Percentiles rank a stretch among this genome's conserved stretches.
Evolutionary conservation across 2,888 invertebrate genomes (phyloP).

Genomic region (Julus scanicus): DNA sequence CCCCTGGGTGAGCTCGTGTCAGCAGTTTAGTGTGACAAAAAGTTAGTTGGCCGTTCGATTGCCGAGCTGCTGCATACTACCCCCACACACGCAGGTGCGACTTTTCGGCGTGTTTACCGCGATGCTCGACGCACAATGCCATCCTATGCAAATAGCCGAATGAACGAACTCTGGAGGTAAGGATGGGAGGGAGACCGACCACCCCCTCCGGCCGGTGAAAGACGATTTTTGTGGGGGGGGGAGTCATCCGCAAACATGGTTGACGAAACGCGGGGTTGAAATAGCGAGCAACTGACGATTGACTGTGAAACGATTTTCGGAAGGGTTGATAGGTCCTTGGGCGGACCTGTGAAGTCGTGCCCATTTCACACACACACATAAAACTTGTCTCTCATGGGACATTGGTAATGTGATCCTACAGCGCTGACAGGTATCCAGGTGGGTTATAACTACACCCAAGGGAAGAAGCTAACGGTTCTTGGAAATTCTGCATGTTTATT

Average conservation of each 20-base stretch:
- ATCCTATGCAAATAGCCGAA: not conserved
- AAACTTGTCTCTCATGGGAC: no score
- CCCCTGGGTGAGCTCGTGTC: conserved; percentile 14
- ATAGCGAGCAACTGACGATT: conserved; percentile 7
- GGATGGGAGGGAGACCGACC: not conserved
- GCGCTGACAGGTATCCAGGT: no score
- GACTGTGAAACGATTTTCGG: not conserved
- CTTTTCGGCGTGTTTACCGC: not conserved
- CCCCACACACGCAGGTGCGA: not conserved
- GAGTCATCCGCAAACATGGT: not conserved
- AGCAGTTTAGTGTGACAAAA: conserved; percentile 33
- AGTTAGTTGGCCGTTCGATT: not conserved
- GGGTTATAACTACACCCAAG: no score
- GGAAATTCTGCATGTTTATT: no score
- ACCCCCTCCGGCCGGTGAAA: not conserved
- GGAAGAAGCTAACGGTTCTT: no score
- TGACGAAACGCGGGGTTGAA: not conserved
- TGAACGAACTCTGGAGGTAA: conserved; percentile 22
- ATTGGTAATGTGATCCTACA: no score
- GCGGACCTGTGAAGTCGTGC: no score
- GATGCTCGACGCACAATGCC: conserved; percentile 3
- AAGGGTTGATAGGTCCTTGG: not conserved
- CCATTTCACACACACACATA: no score
- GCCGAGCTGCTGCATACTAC: not conserved
- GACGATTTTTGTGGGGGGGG: not conserved